Percentiles rank a stretch among this genome's conserved stretches.
Evolutionary conservation across 2,888 invertebrate genomes (phyloP).

Genomic region (Xylota segnis): DNA sequence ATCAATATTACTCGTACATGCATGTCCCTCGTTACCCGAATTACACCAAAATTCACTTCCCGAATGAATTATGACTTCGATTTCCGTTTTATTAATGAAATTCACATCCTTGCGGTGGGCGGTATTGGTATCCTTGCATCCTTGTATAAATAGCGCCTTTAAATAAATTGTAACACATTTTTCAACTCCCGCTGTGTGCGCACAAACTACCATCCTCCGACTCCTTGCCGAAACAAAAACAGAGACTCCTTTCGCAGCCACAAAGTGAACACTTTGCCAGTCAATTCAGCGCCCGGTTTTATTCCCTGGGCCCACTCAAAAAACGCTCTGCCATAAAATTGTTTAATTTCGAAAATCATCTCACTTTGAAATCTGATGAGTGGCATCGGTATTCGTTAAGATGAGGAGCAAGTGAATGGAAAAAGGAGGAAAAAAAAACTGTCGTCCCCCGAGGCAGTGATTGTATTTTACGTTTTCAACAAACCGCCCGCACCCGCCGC

Average conservation of each 20-base stretch:
- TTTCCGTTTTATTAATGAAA: constrained; percentile 32
- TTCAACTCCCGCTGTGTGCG: neutral
- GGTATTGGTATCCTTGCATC: too few species aligned
- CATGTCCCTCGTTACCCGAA: neutral
- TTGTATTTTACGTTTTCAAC: constrained; percentile 17
- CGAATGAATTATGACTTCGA: constrained; percentile 28
- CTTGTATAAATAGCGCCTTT: constrained; percentile 31
- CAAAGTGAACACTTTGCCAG: constrained; percentile 45
- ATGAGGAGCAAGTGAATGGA: neutral
- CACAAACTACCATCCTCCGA: constrained; percentile 1
- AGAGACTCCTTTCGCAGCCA: constrained; percentile 25
- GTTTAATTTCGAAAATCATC: constrained; percentile 63
- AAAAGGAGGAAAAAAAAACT: neutral
- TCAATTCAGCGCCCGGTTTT: constrained; percentile 22
- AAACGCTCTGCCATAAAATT: constrained; percentile 36
- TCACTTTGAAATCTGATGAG: constrained; percentile 52
- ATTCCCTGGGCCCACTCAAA: constrained; percentile 1
- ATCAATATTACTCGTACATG: neutral
- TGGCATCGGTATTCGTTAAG: constrained; percentile 3
- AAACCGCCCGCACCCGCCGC: neutral
- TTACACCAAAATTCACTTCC: constrained; percentile 20
- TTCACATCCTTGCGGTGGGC: too few species aligned
- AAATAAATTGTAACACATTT: constrained; percentile 47
- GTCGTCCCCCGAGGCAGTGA: constrained; percentile 23
- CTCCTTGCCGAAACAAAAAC: neutral